Evolutionary conservation across 2,797 vertebrate genomes (phyloP).

Genomic region (Emys orbicularis): DNA sequence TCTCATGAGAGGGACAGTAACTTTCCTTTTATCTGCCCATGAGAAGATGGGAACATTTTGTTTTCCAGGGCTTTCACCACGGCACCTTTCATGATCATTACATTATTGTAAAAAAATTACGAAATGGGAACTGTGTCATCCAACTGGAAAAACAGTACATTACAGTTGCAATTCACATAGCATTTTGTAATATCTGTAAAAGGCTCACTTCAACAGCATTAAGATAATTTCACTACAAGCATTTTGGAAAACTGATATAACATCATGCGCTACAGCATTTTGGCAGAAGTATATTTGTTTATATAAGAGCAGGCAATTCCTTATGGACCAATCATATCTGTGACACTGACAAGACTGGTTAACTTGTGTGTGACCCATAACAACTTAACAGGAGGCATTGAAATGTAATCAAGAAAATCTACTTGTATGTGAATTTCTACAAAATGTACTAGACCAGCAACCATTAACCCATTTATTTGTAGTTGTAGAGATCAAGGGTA

Average conservation of each 20-base stretch:
- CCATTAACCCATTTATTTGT: no score
- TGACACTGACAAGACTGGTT: no score
- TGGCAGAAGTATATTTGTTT: background rate
- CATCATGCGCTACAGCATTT: background rate
- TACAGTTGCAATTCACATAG: background rate
- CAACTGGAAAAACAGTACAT: background rate
- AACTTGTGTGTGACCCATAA: no score
- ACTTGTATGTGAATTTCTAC: no score
- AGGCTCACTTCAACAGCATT: background rate
- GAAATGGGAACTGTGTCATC: background rate
- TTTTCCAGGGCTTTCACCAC: background rate
- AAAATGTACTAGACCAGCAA: no score
- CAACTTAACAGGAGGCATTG: no score
- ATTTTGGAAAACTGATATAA: constrained; percentile 42
- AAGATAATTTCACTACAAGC: background rate
- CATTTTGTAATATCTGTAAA: background rate
- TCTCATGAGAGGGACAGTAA: background rate
- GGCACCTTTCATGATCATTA: background rate
- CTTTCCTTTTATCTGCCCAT: background rate
- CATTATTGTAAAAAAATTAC: background rate
- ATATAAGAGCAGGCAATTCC: constrained; percentile 39
- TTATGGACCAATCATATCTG: constrained; percentile 45
- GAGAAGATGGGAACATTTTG: background rate
- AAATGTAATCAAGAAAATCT: no score
- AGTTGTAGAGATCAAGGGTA: no score